A percentile compares a stretch with the other conserved stretches of the same genome.
Conservation (phyloP, 2,797 vertebrate species). For the Martes flavigula region DNA sequence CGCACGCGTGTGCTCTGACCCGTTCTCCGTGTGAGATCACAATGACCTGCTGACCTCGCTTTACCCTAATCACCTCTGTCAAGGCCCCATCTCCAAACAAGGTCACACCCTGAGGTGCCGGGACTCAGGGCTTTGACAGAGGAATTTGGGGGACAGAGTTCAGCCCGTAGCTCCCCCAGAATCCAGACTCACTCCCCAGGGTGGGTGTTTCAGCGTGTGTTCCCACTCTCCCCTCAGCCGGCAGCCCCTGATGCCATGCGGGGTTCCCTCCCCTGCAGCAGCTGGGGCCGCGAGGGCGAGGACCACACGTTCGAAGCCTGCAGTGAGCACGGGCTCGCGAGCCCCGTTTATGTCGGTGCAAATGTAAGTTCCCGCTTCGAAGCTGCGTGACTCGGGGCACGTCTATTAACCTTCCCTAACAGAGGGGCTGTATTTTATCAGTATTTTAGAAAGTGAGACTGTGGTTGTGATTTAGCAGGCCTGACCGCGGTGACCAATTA, state of each 20-base stretch:
- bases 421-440: too few species aligned
- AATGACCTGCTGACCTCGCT: background rate
- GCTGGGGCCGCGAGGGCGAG: accelerated
- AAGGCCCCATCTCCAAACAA: background rate
- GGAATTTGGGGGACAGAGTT: background rate
- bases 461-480: background rate
- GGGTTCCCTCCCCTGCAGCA: background rate
- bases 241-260: too few species aligned
- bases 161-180: background rate
- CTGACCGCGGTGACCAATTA: background rate
- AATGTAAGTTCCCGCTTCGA: too few species aligned
- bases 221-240: too few species aligned
- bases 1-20: too few species aligned
- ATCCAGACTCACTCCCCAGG: too few species aligned
- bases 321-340: background rate
- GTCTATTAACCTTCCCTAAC: too few species aligned
- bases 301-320: too few species aligned
- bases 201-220: background rate
- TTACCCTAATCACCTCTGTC: background rate
- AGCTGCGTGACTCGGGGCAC: too few species aligned
- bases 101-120: too few species aligned
- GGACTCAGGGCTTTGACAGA: background rate
- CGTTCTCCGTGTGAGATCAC: background rate
- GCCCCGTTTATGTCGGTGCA: accelerated
- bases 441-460: background rate